These are phyloP conservation scores for Nomia melanderi DNA, from an alignment of 1,140 invertebrate genomes.

Conservation along the genomic window DNA sequence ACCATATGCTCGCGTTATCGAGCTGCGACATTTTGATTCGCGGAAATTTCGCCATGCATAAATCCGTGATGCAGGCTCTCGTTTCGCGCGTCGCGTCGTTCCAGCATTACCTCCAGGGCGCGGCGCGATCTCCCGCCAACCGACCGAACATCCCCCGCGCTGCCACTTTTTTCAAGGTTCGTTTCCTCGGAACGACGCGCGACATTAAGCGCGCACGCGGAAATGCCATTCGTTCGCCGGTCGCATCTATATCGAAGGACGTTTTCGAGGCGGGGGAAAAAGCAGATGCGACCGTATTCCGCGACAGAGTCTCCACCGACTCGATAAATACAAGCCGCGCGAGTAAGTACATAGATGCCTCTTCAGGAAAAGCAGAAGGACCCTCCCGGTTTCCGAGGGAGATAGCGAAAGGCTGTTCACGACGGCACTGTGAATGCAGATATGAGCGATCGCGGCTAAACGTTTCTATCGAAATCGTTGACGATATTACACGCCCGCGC, in stretches of 20 bases:
- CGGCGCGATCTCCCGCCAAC: background rate
- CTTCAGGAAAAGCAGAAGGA: conserved; percentile 12
- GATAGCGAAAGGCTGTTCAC: conserved; percentile 40
- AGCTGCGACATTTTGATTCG: background rate
- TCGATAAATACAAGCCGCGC: conserved; percentile 10
- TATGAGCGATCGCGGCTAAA: conserved; percentile 24
- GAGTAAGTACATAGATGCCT: background rate
- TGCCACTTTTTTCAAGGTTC: conserved; percentile 29
- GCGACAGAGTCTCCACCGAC: background rate
- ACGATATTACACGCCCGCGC: conserved; percentile 11
- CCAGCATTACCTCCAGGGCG: background rate
- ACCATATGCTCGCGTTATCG: background rate
- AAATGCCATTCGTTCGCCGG: conserved; percentile 8
- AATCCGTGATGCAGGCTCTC: background rate
- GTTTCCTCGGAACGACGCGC: conserved; percentile 18
- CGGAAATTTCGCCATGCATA: background rate
- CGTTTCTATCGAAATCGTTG: conserved; percentile 33
- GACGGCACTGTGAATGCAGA: conserved; percentile 19
- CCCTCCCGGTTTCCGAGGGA: background rate
- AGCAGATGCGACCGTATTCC: conserved; percentile 16
- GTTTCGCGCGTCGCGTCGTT: background rate
- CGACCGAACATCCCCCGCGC: background rate
- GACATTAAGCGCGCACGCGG: conserved; percentile 16
- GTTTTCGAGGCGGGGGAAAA: background rate
- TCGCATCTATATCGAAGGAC: conserved; percentile 10